Conservation (phyloP, 2,797 vertebrate species). For the Mareca strepera region DNA sequence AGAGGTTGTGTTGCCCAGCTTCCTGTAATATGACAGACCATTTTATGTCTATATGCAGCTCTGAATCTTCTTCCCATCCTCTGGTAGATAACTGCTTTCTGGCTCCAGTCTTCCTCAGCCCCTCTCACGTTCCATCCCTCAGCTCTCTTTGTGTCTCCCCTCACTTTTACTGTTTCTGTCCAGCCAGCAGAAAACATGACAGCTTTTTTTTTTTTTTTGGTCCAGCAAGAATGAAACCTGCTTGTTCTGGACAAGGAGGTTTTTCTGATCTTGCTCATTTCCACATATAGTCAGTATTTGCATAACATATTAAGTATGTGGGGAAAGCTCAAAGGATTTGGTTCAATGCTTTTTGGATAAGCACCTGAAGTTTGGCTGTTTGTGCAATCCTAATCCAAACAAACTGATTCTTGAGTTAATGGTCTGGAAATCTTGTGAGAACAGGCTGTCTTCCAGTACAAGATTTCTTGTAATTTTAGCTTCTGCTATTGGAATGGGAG, state of each 20-base stretch:
- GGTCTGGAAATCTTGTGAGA: conserved; percentile 61
- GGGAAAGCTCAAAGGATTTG: conserved; percentile 53
- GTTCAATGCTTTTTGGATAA: conserved; percentile 53
- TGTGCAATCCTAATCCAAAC: conserved; percentile 61
- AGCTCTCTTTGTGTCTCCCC: not conserved
- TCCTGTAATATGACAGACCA: not conserved
- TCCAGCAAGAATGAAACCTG: not conserved
- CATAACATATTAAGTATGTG: conserved; percentile 32
- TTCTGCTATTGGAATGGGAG: not conserved
- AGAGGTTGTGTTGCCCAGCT: not conserved
- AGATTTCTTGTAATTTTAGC: not conserved
- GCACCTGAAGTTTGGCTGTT: conserved; percentile 45
- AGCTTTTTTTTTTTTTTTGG: not conserved
- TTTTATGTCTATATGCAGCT: not conserved
- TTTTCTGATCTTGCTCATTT: conserved; percentile 4
- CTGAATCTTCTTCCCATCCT: not conserved
- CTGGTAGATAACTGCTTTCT: not conserved
- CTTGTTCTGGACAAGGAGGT: not conserved
- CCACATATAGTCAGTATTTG: conserved; percentile 26
- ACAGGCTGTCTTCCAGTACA: conserved; percentile 33
- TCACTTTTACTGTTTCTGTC: not conserved
- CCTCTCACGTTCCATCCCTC: not conserved
- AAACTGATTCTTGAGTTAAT: conserved; percentile 64
- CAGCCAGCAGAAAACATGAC: not conserved
- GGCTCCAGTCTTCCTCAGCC: not conserved